These are phyloP conservation scores for Diabrotica virgifera DNA, from an alignment of 1,140 invertebrate genomes.

Conservation along the genomic window DNA sequence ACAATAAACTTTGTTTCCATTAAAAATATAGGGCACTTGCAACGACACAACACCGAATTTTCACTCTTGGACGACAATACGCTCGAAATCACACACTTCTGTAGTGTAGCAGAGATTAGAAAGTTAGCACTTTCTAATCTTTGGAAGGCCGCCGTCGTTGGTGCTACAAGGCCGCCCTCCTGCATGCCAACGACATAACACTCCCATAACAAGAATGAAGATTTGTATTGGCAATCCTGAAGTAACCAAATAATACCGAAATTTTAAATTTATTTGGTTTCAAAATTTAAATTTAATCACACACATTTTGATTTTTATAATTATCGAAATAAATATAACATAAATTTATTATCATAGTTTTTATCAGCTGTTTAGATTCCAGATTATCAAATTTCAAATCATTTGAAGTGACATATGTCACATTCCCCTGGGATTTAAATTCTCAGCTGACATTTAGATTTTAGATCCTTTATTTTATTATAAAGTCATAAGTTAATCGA, in stretches of 20 bases:
- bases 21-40: not conserved
- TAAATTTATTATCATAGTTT: too few species aligned
- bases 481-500: too few species aligned
- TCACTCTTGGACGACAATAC: constrained; percentile 15
- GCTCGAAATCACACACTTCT: constrained; percentile 5
- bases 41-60: constrained; percentile 11
- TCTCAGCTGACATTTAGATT: too few species aligned
- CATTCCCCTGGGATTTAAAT: too few species aligned
- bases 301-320: too few species aligned
- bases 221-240: not conserved
- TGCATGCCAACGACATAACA: not conserved
- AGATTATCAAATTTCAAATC: too few species aligned
- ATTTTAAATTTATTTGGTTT: too few species aligned
- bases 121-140: constrained; percentile 19
- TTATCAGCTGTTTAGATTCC: too few species aligned
- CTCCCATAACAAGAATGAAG: not conserved
- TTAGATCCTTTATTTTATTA: too few species aligned
- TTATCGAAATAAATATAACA: too few species aligned
- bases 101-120: constrained; percentile 12
- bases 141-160: constrained; percentile 13
- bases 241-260: constrained; percentile 8
- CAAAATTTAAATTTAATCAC: too few species aligned
- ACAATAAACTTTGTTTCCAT: not conserved
- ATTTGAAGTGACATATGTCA: too few species aligned
- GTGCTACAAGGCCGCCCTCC: constrained; percentile 14